These are phyloP conservation scores for Diaperis boleti DNA, from an alignment of 2,888 invertebrate species.

Conservation along the genomic window DNA sequence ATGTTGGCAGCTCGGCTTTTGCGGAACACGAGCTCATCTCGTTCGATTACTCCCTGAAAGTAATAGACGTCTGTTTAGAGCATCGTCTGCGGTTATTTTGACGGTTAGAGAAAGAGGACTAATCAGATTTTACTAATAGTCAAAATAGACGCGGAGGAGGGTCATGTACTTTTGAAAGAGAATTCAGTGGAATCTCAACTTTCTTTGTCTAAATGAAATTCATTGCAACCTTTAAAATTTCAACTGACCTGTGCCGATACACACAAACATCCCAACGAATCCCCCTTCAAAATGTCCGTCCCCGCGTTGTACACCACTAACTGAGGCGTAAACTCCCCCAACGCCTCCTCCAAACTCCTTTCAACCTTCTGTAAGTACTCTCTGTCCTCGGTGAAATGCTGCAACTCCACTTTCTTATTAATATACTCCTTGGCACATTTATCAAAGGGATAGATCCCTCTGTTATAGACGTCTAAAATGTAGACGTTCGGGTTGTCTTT, in stretches of 20 bases:
- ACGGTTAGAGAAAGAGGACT: too few relatives aligned
- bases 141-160: too few relatives aligned
- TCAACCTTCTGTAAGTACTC: constrained; percentile 78
- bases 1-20: constrained; percentile 74
- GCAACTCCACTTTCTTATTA: constrained; percentile 74
- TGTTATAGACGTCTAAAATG: constrained; percentile 90
- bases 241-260: constrained; percentile 74
- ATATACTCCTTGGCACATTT: constrained; percentile 79
- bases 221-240: too few relatives aligned
- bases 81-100: too few relatives aligned
- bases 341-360: constrained; percentile 75
- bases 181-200: too few relatives aligned
- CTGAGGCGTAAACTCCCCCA: constrained; percentile 81
- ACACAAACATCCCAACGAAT: constrained; percentile 80
- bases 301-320: constrained; percentile 94
- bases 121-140: too few relatives aligned
- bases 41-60: constrained; percentile 82
- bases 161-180: too few relatives aligned
- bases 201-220: too few relatives aligned
- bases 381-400: constrained; percentile 71
- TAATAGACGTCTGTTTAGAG: constrained; percentile 2
- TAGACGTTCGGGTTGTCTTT: constrained; percentile 78
- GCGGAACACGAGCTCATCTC: constrained; percentile 87
- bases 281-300: constrained; percentile 84
- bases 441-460: constrained; percentile 84